Conservation (phyloP, 2,888 invertebrate species). For the Drosophila anceps region DNA sequence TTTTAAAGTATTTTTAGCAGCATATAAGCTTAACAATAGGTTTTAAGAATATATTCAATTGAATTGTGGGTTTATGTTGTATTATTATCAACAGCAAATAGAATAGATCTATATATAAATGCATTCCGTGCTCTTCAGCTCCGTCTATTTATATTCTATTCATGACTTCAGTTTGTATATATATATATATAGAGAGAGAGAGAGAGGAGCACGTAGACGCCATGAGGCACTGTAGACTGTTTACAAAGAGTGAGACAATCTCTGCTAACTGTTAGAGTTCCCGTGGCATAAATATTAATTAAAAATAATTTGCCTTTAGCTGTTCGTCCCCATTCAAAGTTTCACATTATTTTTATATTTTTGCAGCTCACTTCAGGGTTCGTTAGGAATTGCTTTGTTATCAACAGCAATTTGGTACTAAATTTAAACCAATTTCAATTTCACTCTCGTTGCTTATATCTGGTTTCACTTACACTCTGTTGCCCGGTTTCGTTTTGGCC, state of each 20-base stretch:
- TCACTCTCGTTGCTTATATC: not conserved
- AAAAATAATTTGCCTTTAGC: slow-evolving; percentile 1
- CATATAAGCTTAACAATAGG: not conserved
- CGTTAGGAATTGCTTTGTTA: not conserved
- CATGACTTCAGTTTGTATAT: too few species aligned
- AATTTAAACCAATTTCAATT: slow-evolving; percentile 9
- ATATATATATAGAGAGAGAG: not conserved
- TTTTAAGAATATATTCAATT: not conserved
- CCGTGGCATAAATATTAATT: not conserved
- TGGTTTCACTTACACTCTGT: slow-evolving; percentile 2
- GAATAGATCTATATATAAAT: not conserved
- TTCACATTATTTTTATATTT: not conserved
- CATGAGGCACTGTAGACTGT: not conserved
- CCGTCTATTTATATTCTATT: not conserved
- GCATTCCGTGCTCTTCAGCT: not conserved
- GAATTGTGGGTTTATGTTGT: not conserved
- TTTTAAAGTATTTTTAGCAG: not conserved
- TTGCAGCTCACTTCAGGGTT: not conserved
- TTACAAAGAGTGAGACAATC: not conserved
- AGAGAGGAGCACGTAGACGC: not conserved
- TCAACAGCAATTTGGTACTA: not conserved
- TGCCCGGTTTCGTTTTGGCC: slow-evolving; percentile 1
- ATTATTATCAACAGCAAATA: not conserved
- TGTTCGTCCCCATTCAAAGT: too few species aligned
- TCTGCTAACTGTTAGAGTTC: too few species aligned